Evolutionary conservation across 2,113 vertebrate genomes (phyloP).

Genomic region (Orientallactaga bullata): DNA sequence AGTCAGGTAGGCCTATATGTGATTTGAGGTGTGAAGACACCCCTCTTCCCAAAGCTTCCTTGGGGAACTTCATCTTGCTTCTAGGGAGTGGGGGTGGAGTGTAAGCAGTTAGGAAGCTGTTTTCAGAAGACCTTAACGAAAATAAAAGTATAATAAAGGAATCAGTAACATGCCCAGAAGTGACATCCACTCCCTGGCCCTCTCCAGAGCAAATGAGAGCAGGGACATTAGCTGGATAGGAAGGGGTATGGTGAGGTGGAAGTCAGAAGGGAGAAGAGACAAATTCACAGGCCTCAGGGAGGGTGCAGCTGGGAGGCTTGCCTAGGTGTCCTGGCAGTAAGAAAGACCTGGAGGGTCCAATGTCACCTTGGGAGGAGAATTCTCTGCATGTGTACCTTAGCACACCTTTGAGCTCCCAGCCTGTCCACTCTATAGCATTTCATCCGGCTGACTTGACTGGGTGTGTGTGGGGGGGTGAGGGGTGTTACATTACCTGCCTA

Average conservation of each 20-base stretch:
- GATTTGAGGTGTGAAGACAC: not conserved
- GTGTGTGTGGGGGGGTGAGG: too few relatives aligned
- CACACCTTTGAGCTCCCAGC: not conserved
- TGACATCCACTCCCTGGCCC: not conserved
- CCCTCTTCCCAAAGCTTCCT: not conserved
- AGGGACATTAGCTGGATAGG: not conserved
- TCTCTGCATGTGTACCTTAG: not conserved
- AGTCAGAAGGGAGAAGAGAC: not conserved
- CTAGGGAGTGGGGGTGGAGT: not conserved
- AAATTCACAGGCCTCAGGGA: not conserved
- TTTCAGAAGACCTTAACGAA: constrained; percentile 33
- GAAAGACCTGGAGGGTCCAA: not conserved
- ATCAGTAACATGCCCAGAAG: not conserved
- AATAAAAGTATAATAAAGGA: not conserved
- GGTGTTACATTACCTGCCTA: not conserved
- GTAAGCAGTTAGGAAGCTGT: not conserved
- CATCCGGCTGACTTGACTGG: not conserved
- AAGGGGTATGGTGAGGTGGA: not conserved
- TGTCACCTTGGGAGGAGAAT: not conserved
- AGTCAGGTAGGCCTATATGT: not conserved
- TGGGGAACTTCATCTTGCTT: not conserved
- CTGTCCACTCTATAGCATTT: not conserved
- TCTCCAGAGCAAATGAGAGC: not conserved
- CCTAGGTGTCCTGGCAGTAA: not conserved
- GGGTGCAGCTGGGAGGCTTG: not conserved